Evolutionary conservation across 2,113 vertebrate genomes (phyloP).

Genomic region (Callopanchax toddi): DNA sequence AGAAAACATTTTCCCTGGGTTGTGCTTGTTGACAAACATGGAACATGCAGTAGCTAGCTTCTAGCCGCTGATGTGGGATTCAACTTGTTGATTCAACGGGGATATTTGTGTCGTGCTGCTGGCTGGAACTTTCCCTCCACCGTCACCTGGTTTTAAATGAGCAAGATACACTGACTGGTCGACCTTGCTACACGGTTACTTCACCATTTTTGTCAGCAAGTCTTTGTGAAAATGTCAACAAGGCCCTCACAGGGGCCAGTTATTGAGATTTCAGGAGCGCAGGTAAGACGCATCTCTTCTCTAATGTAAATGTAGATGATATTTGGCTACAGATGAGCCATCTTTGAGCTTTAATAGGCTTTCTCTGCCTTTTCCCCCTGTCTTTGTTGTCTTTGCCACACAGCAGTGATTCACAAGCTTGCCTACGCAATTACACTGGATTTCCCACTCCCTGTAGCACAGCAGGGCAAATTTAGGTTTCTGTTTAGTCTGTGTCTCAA

Average conservation of each 20-base stretch:
- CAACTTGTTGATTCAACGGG: slow-evolving; percentile 83
- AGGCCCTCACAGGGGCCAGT: slow-evolving; percentile 79
- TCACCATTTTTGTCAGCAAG: slow-evolving; percentile 45
- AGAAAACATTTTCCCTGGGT: slow-evolving; percentile 16
- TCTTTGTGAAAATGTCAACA: slow-evolving; percentile 79
- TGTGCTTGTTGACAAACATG: slow-evolving; percentile 69
- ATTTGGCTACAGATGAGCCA: not conserved
- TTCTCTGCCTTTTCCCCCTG: slow-evolving; percentile 24
- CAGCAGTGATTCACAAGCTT: slow-evolving; percentile 68
- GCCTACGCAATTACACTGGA: slow-evolving; percentile 66
- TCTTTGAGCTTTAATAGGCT: slow-evolving; percentile 26
- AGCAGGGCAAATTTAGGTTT: slow-evolving; percentile 48
- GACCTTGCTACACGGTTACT: slow-evolving; percentile 25
- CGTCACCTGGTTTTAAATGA: slow-evolving; percentile 69
- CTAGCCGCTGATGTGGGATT: slow-evolving; percentile 74
- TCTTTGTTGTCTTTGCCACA: slow-evolving; percentile 63
- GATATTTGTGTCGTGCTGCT: slow-evolving; percentile 64
- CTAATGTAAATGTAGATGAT: not conserved
- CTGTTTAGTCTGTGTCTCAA: slow-evolving; percentile 61
- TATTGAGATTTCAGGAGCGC: slow-evolving; percentile 78
- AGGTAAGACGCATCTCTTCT: slow-evolving; percentile 71
- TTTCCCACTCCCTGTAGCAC: slow-evolving; percentile 53
- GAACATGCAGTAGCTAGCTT: slow-evolving; percentile 54
- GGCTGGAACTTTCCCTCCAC: slow-evolving; percentile 45
- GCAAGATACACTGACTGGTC: slow-evolving; percentile 61